Evolutionary conservation across 2,113 vertebrate genomes (phyloP), one percentile per base, ranked within the genome.

Genomic region (Triplophysa tibetana): DNA sequence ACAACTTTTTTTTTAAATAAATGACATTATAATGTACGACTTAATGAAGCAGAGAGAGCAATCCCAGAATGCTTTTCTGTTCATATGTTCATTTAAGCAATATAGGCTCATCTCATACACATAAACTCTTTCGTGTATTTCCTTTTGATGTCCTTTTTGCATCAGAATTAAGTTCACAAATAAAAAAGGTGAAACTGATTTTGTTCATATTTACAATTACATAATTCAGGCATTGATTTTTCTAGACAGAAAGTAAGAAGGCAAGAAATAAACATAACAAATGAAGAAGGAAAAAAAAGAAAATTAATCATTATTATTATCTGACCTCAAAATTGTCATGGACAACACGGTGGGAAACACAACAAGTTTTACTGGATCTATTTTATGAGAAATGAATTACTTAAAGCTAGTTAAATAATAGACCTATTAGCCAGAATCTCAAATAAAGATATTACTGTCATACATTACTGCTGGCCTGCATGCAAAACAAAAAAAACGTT

Each of bases 31-130:
- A 72, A 56, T 56, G 21, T 1, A 12, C 21, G 54, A 70, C 29
- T 11, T 72, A 72, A 72, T 72, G 69, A 58, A 72, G 79, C 86
- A 58, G 26, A 58, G 54, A 58, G 50, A 56, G 19, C 69, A 72
- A 21, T 72, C 26, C 52, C 17, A 33, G 6, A 33, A 72, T 58
- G 6, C 19, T 56, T 72, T 72, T 72, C 52, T 72, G 19, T 72
- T 72, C 19, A 58, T 19, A 72, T 58, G 29, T 56, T 56, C 17
- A 72, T 58, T 72, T 58, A 56, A 21, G 50, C 26, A 56, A 56
- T 33, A 70, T 54, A 70, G 50, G 6, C 16, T 50, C 24, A n/a
- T 50, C 67, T 69, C 13, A 50, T 45, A 26, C 45, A 19, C 12
- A 52, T 19, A 70, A 26, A 29, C 24, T 69, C 8, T n/a, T 56